Evolutionary conservation across 64 coral and sea anemone genomes (phyloP).

Genomic region (Anthopleura sola): DNA sequence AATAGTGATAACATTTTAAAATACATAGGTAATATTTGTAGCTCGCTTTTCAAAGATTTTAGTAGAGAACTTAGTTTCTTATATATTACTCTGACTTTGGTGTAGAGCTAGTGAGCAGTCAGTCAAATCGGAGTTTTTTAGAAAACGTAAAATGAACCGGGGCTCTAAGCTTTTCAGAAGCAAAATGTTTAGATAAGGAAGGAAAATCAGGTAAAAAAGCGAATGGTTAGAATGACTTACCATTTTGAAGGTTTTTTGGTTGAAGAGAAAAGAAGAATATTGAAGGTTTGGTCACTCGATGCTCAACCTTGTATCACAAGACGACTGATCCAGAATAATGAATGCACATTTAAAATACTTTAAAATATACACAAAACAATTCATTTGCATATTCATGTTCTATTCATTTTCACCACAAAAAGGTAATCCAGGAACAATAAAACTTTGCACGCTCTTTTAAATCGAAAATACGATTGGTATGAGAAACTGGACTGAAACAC

Average conservation of each 20-base stretch:
- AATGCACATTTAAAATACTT: constrained; percentile 6
- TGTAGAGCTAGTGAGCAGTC: neutral
- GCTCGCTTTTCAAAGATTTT: neutral
- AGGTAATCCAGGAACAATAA: neutral
- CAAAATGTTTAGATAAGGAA: neutral
- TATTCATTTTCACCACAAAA: neutral
- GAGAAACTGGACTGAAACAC: no score
- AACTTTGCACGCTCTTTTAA: neutral
- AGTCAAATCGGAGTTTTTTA: neutral
- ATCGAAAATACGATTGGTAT: neutral
- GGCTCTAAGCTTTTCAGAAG: neutral
- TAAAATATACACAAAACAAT: neutral
- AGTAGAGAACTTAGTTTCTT: neutral
- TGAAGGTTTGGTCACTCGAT: neutral
- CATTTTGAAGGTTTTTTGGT: neutral
- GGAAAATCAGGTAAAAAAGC: neutral
- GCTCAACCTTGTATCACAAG: neutral
- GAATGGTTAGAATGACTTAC: neutral
- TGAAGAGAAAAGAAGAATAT: neutral
- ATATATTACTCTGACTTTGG: neutral
- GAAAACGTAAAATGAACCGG: neutral
- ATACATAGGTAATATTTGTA: neutral
- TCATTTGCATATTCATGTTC: neutral
- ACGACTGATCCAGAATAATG: neutral
- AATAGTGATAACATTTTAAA: neutral